Percentiles rank a stretch among this genome's conserved stretches.
Conservation (phyloP, 1,140 invertebrate species). For the Wiebesia pumilae region DNA sequence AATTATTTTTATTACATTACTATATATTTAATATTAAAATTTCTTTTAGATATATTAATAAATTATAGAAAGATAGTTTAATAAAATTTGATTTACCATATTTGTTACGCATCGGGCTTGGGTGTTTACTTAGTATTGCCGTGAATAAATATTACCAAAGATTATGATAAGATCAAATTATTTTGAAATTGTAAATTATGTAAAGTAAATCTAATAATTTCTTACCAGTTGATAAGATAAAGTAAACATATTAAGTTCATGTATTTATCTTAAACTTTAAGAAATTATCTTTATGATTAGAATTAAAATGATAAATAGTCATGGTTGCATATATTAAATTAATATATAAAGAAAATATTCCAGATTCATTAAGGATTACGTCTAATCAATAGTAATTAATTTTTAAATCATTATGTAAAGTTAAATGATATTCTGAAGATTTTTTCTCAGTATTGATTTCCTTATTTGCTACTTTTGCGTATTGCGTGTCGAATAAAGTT, state of each 20-base stretch:
- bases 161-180: conserved; percentile 39
- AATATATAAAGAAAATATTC: not conserved
- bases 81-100: not conserved
- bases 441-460: not conserved
- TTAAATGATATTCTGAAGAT: not conserved
- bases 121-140: not conserved
- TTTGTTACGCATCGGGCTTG: not conserved
- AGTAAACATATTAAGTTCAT: not conserved
- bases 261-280: not conserved
- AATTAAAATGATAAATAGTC: not conserved
- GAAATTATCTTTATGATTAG: not conserved
- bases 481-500: not conserved
- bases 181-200: conserved; percentile 22
- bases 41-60: no score
- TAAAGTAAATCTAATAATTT: conserved; percentile 35
- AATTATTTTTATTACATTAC: no score
- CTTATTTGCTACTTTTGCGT: not conserved
- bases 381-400: no score
- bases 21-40: no score
- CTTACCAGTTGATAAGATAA: conserved; percentile 25
- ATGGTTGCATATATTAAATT: not conserved
- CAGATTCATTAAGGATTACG: not conserved
- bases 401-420: not conserved
- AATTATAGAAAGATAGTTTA: not conserved
- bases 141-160: conserved; percentile 13